Evolutionary conservation across 2,888 invertebrate genomes (phyloP).

Genomic region (Cephus runcator): DNA sequence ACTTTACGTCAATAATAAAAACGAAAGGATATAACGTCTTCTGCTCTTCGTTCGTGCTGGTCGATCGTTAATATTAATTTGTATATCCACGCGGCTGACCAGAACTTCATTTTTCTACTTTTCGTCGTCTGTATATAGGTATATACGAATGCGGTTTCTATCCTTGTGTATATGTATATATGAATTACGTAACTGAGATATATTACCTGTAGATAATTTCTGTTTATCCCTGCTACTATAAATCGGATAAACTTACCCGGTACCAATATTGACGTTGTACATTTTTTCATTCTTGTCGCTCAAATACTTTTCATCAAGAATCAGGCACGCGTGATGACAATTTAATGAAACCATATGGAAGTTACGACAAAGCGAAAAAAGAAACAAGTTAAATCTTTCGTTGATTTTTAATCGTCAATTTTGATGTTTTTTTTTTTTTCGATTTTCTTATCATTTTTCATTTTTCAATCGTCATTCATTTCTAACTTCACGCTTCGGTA

Average conservation of each 20-base stretch:
- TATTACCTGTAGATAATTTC: background rate
- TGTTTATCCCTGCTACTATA: background rate
- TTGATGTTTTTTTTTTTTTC: background rate
- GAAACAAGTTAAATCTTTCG: background rate
- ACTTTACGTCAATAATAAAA: background rate
- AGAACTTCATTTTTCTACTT: background rate
- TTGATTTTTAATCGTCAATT: background rate
- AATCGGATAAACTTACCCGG: background rate
- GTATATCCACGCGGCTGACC: background rate
- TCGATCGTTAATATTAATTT: slow-evolving; percentile 6
- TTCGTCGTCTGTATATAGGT: too few relatives aligned
- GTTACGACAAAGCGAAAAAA: background rate
- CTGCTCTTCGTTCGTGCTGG: background rate
- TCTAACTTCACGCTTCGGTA: background rate
- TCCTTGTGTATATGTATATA: background rate
- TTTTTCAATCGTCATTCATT: background rate
- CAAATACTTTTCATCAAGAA: background rate
- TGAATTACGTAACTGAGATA: background rate
- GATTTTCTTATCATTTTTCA: background rate
- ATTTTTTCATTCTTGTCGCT: background rate
- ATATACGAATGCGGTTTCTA: background rate
- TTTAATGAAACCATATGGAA: background rate
- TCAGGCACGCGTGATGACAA: background rate
- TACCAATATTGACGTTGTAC: background rate
- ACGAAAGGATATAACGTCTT: background rate